These are phyloP conservation scores for Sitobion miscanthi DNA, from an alignment of 1,140 invertebrate species.

Conservation along the genomic window DNA sequence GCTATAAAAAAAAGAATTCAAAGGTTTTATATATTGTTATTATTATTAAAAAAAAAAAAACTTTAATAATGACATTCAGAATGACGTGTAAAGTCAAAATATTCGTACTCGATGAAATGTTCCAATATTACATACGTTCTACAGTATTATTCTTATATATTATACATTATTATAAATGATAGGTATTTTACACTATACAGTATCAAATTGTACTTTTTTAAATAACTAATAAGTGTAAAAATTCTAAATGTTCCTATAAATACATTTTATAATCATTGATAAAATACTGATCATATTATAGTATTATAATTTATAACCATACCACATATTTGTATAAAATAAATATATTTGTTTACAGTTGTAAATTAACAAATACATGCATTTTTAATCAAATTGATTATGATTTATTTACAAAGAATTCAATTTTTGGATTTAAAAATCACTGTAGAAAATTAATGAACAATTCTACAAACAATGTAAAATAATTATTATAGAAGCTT, in stretches of 20 bases:
- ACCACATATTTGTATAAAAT: neutral
- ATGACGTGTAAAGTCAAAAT: neutral
- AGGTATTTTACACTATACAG: neutral
- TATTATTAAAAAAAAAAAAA: neutral
- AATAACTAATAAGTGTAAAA: neutral
- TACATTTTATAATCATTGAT: neutral
- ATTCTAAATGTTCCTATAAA: neutral
- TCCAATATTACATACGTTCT: neutral
- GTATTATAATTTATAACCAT: neutral
- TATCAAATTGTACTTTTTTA: neutral
- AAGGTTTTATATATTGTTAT: neutral
- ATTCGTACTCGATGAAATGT: neutral
- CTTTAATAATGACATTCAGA: neutral
- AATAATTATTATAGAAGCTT: neutral
- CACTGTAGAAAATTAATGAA: neutral
- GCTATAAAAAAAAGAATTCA: neutral
- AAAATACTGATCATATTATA: neutral
- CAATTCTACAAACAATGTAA: neutral
- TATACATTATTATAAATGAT: neutral
- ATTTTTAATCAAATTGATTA: neutral
- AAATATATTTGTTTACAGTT: neutral
- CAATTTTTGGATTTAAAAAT: neutral
- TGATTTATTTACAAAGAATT: neutral
- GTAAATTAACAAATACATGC: neutral
- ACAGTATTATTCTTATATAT: neutral